Percentiles rank a stretch among this genome's conserved stretches.
Evolutionary conservation across 2,888 invertebrate genomes (phyloP).

Genomic region (Lathronympha strigana): DNA sequence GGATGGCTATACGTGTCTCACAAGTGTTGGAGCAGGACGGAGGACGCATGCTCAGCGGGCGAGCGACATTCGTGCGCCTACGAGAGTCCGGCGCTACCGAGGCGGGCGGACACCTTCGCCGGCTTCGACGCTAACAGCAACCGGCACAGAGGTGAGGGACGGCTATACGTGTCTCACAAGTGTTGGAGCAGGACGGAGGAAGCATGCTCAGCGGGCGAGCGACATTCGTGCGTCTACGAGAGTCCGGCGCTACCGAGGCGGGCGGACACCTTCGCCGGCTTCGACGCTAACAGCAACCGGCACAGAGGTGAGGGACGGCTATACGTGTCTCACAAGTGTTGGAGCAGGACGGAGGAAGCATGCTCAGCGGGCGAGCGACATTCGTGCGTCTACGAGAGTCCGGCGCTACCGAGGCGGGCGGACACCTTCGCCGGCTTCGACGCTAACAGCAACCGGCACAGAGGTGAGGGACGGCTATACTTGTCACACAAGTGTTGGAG

Average conservation of each 20-base stretch:
- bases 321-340: background rate
- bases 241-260: slow-evolving; percentile 95
- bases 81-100: slow-evolving; percentile 93
- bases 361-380: slow-evolving; percentile 87
- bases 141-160: slow-evolving; percentile 59
- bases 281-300: slow-evolving; percentile 83
- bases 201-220: slow-evolving; percentile 80
- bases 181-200: background rate
- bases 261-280: slow-evolving; percentile 98
- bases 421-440: slow-evolving; percentile 99
- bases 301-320: slow-evolving; percentile 57
- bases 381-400: slow-evolving; percentile 92
- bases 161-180: background rate
- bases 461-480: slow-evolving; percentile 52
- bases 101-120: slow-evolving; percentile 97
- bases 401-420: slow-evolving; percentile 94
- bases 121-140: slow-evolving; percentile 89
- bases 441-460: slow-evolving; percentile 58
- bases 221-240: slow-evolving; percentile 93
- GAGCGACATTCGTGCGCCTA: slow-evolving; percentile 95
- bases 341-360: background rate
- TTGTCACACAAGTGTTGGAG: background rate
- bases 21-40: background rate
- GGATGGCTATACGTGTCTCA: background rate
- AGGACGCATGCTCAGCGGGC: background rate